These are phyloP conservation scores for Ceyx melanurus DNA, from an alignment of 2,113 vertebrate genomes.

Conservation along the genomic window DNA sequence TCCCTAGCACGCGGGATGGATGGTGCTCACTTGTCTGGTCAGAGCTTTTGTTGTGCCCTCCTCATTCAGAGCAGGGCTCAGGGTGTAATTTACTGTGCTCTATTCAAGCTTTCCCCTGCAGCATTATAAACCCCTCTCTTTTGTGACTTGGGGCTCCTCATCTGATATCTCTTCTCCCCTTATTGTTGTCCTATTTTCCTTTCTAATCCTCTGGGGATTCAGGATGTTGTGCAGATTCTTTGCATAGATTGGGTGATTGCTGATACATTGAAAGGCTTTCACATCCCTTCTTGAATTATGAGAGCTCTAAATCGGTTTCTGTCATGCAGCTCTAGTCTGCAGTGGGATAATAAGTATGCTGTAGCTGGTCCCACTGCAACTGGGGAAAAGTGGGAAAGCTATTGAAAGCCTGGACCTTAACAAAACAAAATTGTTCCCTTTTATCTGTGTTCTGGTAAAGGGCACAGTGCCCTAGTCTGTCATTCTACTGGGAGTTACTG, in stretches of 20 bases:
- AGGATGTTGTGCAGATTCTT: background rate
- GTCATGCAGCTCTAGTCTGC: background rate
- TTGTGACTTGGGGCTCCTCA: background rate
- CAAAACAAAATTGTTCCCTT: background rate
- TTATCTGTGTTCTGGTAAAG: background rate
- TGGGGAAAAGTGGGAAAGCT: background rate
- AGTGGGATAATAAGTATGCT: background rate
- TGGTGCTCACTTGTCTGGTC: background rate
- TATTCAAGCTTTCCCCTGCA: background rate
- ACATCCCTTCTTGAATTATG: background rate
- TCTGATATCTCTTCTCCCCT: background rate
- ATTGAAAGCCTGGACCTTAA: background rate
- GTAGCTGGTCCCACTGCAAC: background rate
- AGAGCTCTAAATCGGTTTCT: background rate
- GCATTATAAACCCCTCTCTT: background rate
- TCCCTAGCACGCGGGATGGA: background rate
- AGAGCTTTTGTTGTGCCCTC: slow-evolving; percentile 19
- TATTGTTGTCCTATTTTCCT: background rate
- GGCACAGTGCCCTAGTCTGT: background rate
- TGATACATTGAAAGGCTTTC: background rate
- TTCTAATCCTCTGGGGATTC: background rate
- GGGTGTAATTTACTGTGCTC: slow-evolving; percentile 16
- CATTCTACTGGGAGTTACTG: background rate
- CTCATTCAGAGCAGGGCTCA: slow-evolving; percentile 25
- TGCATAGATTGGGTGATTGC: background rate